Conservation (phyloP, 2,888 invertebrate genomes). For the Mactromeris polynyma region DNA sequence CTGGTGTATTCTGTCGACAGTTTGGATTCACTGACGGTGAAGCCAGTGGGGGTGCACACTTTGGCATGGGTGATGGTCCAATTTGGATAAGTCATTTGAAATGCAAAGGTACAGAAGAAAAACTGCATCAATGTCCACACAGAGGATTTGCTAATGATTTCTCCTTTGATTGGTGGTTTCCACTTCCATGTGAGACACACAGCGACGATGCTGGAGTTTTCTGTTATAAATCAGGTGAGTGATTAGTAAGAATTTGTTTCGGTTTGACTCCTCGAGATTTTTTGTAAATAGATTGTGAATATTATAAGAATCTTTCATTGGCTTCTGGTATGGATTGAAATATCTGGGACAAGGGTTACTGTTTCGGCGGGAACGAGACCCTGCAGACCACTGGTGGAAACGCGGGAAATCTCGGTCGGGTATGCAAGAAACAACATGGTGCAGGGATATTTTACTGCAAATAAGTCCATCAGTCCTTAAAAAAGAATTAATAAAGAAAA, state of each 20-base stretch:
- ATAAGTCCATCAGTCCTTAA: too few relatives aligned
- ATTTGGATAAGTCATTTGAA: constrained; percentile 83
- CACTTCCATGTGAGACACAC: constrained; percentile 74
- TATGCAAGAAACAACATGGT: too few relatives aligned
- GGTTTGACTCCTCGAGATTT: too few relatives aligned
- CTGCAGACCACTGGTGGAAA: too few relatives aligned
- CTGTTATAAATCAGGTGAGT: constrained; percentile 75
- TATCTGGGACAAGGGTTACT: too few relatives aligned
- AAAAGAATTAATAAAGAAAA: too few relatives aligned
- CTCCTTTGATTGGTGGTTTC: constrained; percentile 71
- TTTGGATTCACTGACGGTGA: constrained; percentile 77
- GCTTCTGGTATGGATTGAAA: too few relatives aligned
- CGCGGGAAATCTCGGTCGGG: too few relatives aligned
- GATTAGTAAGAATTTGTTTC: neutral
- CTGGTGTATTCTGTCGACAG: constrained; percentile 89
- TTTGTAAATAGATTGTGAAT: too few relatives aligned
- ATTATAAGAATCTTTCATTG: too few relatives aligned
- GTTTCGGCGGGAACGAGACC: too few relatives aligned
- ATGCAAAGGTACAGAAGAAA: constrained; percentile 77
- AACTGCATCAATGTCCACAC: constrained; percentile 78
- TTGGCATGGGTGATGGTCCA: constrained; percentile 78
- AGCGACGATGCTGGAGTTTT: constrained; percentile 79
- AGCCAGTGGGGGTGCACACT: constrained; percentile 68
- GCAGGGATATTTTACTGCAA: too few relatives aligned
- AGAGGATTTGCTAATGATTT: constrained; percentile 76